These are phyloP conservation scores for Centropristis striata DNA, from an alignment of 2,113 vertebrate species.

Conservation along the genomic window DNA sequence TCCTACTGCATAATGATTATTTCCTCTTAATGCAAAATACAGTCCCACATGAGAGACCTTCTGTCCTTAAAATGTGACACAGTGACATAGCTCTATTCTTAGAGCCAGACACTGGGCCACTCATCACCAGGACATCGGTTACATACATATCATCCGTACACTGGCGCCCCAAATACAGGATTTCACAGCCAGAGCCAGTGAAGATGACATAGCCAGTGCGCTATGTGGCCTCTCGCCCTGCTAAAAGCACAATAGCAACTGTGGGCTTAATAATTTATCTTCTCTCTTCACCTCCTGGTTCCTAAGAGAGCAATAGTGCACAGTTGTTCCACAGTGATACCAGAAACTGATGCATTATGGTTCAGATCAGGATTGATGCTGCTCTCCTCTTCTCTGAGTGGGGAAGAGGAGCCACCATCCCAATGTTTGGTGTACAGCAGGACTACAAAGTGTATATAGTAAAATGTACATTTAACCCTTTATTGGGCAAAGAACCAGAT, in stretches of 20 bases:
- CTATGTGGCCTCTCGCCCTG: slow-evolving; percentile 14
- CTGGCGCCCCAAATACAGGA: slow-evolving; percentile 22
- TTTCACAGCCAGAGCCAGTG: slow-evolving; percentile 36
- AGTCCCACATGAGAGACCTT: not conserved
- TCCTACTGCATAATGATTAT: not conserved
- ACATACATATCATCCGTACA: slow-evolving; percentile 26
- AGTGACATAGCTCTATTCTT: slow-evolving; percentile 21
- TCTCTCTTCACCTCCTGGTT: slow-evolving; percentile 28
- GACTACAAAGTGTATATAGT: not conserved
- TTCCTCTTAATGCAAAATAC: not conserved
- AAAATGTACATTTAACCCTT: not conserved
- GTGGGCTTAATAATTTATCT: slow-evolving; percentile 47
- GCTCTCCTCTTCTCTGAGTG: not conserved
- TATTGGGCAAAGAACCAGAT: no score
- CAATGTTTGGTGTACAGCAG: not conserved
- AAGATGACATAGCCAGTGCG: slow-evolving; percentile 21
- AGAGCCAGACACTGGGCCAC: not conserved
- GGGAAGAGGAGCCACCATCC: not conserved
- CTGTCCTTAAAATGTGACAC: not conserved
- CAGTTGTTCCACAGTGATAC: slow-evolving; percentile 1
- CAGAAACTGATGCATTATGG: slow-evolving; percentile 32
- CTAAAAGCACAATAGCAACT: slow-evolving; percentile 39
- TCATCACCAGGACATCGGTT: slow-evolving; percentile 38
- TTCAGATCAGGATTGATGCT: slow-evolving; percentile 19
- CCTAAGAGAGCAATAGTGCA: not conserved